phyloP scores from a whole-genome alignment of 1,140 invertebrate genomes.

The Anastrepha ludens region DNA sequence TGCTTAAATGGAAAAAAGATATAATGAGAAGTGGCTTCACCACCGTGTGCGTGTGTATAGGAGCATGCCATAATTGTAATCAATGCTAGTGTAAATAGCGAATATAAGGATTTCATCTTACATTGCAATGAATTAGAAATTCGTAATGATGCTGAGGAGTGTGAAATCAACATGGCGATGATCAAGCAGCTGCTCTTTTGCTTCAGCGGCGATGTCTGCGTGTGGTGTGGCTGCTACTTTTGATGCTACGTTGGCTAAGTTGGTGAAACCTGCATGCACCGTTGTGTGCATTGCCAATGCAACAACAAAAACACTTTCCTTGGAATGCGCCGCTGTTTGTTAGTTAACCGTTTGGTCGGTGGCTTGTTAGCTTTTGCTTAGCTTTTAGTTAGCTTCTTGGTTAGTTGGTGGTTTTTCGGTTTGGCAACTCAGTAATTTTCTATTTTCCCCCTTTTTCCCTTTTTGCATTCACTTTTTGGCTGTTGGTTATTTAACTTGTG shows the following conservation, averaged over 20 bases:
- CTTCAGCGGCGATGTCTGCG: neutral
- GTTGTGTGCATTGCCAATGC: slow-evolving; percentile 1
- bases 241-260: neutral
- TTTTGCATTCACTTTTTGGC: neutral
- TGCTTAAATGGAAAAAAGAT: too few relatives aligned
- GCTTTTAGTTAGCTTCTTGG: neutral
- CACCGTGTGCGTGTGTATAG: neutral
- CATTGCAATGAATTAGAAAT: slow-evolving; percentile 18
- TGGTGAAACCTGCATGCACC: slow-evolving; percentile 1
- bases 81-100: neutral
- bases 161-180: neutral
- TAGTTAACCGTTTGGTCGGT: neutral
- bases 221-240: neutral
- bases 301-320: neutral
- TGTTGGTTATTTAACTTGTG: neutral
- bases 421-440: slow-evolving; percentile 10
- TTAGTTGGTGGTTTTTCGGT: slow-evolving; percentile 12
- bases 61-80: neutral
- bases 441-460: neutral
- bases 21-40: too few relatives aligned
- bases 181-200: neutral
- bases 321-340: neutral
- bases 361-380: neutral
- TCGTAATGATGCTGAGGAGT: neutral
- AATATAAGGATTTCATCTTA: slow-evolving; percentile 52